These are phyloP conservation scores for Xyliphius kryptos DNA, from an alignment of 2,113 vertebrate species.

Conservation along the genomic window DNA sequence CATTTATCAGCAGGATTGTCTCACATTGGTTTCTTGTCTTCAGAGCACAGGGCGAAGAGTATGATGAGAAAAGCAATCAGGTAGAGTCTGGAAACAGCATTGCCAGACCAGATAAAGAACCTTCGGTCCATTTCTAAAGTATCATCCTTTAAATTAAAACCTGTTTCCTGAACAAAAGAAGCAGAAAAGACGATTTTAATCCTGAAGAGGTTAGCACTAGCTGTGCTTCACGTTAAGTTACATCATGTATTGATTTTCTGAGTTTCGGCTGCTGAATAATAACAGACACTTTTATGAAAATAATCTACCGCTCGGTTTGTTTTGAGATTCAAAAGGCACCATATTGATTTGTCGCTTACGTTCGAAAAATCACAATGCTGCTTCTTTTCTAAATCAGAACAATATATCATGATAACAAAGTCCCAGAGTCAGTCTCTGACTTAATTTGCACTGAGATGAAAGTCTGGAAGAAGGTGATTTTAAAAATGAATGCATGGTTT, in stretches of 20 bases:
- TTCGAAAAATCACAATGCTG: not conserved
- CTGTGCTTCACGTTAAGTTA: not conserved
- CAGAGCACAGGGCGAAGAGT: conserved; percentile 8
- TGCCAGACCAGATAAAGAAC: conserved; percentile 2
- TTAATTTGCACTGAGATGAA: conserved; percentile 19
- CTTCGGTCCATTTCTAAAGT: not conserved
- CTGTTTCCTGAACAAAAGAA: conserved; percentile 5
- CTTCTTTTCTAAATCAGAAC: not conserved
- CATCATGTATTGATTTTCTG: conserved; percentile 3
- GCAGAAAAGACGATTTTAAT: conserved; percentile 5
- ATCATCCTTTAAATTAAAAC: conserved; percentile 11
- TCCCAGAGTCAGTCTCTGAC: not conserved
- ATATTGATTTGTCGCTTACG: not conserved
- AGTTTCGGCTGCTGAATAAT: conserved; percentile 1
- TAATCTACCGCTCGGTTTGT: not conserved
- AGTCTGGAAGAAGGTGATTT: conserved; percentile 1
- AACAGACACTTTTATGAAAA: not conserved
- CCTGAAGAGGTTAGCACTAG: not conserved
- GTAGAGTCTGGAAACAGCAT: conserved; percentile 4
- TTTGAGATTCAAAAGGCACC: not conserved
- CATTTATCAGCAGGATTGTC: conserved; percentile 8
- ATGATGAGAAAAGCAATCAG: conserved; percentile 20
- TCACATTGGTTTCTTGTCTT: conserved; percentile 14
- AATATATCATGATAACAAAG: conserved; percentile 11
- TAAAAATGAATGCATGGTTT: not conserved